Conservation (phyloP, 30 jellyfish, hydroid and myxozoan genomes). For the Aurelia coerulea region DNA sequence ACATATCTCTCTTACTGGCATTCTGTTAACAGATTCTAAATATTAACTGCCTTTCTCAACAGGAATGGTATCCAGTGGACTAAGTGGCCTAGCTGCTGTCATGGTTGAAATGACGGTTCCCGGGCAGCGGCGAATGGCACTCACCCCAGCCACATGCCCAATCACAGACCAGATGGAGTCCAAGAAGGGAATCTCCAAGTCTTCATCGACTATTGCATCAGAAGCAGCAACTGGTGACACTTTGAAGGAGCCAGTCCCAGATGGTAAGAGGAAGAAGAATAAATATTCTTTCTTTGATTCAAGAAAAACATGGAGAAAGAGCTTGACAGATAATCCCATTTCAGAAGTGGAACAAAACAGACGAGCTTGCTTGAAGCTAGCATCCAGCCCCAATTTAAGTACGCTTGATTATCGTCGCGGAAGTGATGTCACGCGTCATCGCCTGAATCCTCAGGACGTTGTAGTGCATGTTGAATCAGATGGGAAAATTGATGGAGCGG, state of each 20-base stretch:
- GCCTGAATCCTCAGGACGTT: conserved; percentile 33
- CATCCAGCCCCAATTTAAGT: conserved; percentile 50
- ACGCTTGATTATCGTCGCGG: conserved; percentile 33
- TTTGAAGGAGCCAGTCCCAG: conserved; percentile 6
- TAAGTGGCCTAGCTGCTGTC: conserved; percentile 75
- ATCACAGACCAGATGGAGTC: conserved; percentile 54
- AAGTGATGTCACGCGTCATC: conserved; percentile 21
- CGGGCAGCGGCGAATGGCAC: conserved; percentile 77
- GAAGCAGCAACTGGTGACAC: conserved; percentile 15
- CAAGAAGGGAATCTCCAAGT: conserved; percentile 25
- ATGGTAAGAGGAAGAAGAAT: conserved; percentile 8
- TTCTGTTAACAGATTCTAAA: too few relatives aligned
- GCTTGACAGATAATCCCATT: conserved; percentile 22
- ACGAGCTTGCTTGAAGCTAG: conserved; percentile 9
- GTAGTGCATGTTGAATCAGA: conserved; percentile 14
- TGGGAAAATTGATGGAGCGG: conserved; percentile 24
- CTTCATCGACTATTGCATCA: conserved; percentile 36
- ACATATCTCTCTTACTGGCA: too few relatives aligned
- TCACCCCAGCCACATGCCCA: conserved; percentile 74
- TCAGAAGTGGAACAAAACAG: background rate
- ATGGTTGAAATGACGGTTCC: conserved; percentile 94
- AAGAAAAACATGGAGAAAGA: conserved; percentile 29
- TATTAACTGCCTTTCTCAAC: background rate
- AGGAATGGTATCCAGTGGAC: conserved; percentile 80
- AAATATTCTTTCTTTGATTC: conserved; percentile 17